Base-by-base conservation (phyloP, 2,888 invertebrate genomes). In the Drosophila siamana region DNA sequence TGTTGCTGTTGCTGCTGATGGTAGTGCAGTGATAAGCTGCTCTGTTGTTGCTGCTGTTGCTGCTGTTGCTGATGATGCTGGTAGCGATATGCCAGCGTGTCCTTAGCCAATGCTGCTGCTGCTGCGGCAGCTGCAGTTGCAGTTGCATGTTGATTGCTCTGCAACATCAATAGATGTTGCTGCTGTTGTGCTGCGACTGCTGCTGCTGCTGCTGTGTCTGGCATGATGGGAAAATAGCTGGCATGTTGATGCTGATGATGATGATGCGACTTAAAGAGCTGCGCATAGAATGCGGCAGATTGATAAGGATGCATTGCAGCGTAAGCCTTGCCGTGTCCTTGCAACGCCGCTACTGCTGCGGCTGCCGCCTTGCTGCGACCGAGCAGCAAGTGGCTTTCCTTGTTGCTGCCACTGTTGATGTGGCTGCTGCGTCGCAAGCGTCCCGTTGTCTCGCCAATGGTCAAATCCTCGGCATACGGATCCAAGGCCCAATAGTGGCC, bases 401-500 rank as follows among this genome's bases (percentile, higher is more conserved):
- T 46, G 11, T 83, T 7, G 36, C 36, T 7, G 36, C 65, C 0
- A 2, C 13, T 54, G 13, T 80, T 83, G 60, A 63, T 11, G 7
- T 9, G 24, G 46, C 9, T 61, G 54, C 30, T 80, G 61, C 98
- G 92, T 9, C 98, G 93, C 50, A 99, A 93, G 91, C 99, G 99
- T 0, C 99, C 99, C 0, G 99, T 99, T 0, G 98, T 97, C 2
- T 98, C 97, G 0, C 99, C 99, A 89, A 99, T 99, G 90, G 98
- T 98, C 26, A 99, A 97, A 86, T 99, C 98, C 89, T 99, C 98
- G 48, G 97, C 96, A 22, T 97, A 96, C 0, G 98, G 96, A 91
- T 99, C 98, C 89, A 99, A 92, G 96, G 98, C 98, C 99, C 99
- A 99, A 93, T 99, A 99, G 92, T 99, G 98, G 0, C 99, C 99